Evolutionary conservation across 2,113 vertebrate species (phyloP).

Genomic region (Rhinoderma darwinii): DNA sequence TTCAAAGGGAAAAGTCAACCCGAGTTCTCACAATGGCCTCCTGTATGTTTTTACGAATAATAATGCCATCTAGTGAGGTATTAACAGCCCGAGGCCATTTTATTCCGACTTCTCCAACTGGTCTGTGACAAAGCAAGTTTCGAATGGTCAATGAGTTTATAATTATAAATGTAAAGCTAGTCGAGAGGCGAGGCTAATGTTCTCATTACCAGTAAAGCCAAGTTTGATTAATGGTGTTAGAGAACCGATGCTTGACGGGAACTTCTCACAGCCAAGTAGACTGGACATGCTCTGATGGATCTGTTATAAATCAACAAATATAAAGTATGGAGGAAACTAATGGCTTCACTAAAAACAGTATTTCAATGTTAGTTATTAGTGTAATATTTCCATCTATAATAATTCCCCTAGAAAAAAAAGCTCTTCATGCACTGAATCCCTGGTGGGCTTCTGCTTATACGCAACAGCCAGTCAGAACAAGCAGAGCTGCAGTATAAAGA

Average conservation of each 20-base stretch:
- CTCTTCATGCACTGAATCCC: neutral
- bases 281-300: neutral
- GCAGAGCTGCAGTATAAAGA: neutral
- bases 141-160: slow-evolving; percentile 28
- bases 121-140: slow-evolving; percentile 26
- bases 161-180: slow-evolving; percentile 14
- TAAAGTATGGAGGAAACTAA: neutral
- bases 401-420: neutral
- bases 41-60: neutral
- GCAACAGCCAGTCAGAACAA: neutral
- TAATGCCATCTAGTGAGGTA: slow-evolving; percentile 27
- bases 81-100: slow-evolving; percentile 21
- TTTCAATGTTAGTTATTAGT: too few relatives aligned
- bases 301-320: neutral
- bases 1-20: neutral
- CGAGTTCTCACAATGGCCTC: neutral
- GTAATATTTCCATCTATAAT: neutral
- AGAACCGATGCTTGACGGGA: neutral
- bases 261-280: neutral
- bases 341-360: neutral
- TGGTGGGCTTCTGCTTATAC: neutral
- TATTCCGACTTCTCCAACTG: neutral
- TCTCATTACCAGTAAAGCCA: neutral
- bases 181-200: slow-evolving; percentile 23
- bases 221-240: neutral